phyloP scores from a whole-genome alignment of 2,797 vertebrate genomes.

The Anabas testudineus region DNA sequence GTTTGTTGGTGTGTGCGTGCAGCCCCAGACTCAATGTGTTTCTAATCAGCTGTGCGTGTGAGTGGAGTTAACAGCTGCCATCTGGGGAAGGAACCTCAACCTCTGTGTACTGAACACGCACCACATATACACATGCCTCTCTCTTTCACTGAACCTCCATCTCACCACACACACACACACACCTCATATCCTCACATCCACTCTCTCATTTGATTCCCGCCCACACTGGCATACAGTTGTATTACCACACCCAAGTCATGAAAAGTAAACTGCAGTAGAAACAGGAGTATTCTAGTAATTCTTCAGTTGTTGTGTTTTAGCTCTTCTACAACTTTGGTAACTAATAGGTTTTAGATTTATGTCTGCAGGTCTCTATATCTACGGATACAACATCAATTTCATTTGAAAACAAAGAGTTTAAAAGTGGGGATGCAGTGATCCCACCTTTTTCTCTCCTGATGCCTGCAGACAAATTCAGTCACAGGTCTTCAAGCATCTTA shows the following conservation, averaged over 20 bases:
- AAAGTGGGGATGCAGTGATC: background rate
- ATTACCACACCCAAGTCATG: conserved; percentile 70
- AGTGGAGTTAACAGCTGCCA: conserved; percentile 88
- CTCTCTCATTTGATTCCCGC: conserved; percentile 63
- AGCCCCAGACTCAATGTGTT: conserved; percentile 84
- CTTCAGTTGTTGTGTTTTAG: background rate
- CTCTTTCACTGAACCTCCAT: conserved; percentile 39
- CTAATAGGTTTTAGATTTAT: background rate
- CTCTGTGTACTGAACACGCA: conserved; percentile 81
- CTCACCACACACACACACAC: conserved; percentile 40
- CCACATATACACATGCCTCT: conserved; percentile 50
- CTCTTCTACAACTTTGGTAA: background rate
- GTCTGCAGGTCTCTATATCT: background rate
- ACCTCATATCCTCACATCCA: conserved; percentile 57
- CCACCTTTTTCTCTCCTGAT: background rate
- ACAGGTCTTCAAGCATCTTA: background rate
- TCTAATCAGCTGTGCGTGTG: conserved; percentile 87
- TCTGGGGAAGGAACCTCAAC: conserved; percentile 85
- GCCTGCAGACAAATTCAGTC: background rate
- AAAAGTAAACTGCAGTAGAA: conserved; percentile 50
- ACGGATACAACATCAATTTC: background rate
- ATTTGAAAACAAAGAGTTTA: background rate
- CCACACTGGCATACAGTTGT: conserved; percentile 70
- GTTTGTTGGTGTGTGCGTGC: conserved; percentile 71
- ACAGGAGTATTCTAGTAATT: background rate